These are phyloP conservation scores for Tachina lurida DNA, from an alignment of 2,888 invertebrate genomes.

Conservation along the genomic window DNA sequence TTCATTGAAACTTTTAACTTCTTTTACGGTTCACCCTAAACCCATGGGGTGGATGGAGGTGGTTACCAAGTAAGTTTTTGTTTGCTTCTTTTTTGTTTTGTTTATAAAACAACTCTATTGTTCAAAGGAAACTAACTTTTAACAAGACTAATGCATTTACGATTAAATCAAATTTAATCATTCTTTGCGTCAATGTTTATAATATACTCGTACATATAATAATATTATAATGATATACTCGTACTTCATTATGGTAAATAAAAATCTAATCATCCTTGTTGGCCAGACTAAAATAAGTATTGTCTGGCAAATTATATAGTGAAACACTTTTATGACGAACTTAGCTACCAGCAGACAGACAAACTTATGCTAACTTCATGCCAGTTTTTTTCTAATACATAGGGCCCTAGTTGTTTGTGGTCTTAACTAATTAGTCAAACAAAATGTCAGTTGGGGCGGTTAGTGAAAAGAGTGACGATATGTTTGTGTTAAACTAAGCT, in stretches of 20 bases:
- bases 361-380: too few relatives aligned
- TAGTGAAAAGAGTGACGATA: too few relatives aligned
- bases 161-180: background rate
- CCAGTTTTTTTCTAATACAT: too few relatives aligned
- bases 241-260: background rate
- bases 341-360: too few relatives aligned
- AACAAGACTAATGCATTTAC: conserved; percentile 10
- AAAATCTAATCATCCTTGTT: background rate
- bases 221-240: background rate
- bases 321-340: too few relatives aligned
- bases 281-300: background rate
- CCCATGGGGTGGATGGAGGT: conserved; percentile 6
- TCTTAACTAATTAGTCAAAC: too few relatives aligned
- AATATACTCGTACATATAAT: background rate
- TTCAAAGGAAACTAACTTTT: background rate
- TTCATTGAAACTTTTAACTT: background rate
- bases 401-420: too few relatives aligned
- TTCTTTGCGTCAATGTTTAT: conserved; percentile 8
- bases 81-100: background rate
- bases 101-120: background rate
- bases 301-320: background rate
- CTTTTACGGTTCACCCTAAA: conserved; percentile 3
- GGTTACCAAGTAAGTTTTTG: background rate
- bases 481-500: too few relatives aligned
- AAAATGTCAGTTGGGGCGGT: too few relatives aligned